Conservation (phyloP, 2,113 vertebrate genomes). For the Eclectus roratus region DNA sequence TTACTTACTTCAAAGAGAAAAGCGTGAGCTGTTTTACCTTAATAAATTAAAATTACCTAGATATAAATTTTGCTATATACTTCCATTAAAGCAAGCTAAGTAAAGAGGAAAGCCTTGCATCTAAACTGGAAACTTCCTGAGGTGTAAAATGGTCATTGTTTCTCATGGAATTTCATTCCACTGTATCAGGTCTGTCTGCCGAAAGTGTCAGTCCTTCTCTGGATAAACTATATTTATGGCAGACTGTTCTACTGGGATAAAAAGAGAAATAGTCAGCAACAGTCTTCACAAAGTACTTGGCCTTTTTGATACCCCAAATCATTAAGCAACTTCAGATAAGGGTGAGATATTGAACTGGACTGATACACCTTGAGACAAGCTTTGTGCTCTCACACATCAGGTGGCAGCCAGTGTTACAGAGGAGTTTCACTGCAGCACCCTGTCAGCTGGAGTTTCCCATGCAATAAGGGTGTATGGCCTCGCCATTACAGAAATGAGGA, state of each 20-base stretch:
- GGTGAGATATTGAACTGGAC: background rate
- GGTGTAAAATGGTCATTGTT: background rate
- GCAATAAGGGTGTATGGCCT: background rate
- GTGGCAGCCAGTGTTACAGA: rapidly evolving
- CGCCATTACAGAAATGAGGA: background rate
- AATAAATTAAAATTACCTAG: background rate
- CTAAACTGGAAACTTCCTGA: background rate
- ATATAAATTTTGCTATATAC: background rate
- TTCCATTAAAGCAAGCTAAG: background rate
- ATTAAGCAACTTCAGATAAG: background rate
- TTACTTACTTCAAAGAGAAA: background rate
- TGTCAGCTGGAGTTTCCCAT: background rate
- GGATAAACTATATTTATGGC: background rate
- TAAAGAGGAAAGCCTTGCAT: background rate
- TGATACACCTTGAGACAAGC: background rate
- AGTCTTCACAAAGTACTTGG: rapidly evolving
- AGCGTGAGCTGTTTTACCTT: background rate
- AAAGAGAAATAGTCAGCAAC: background rate
- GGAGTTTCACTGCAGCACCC: background rate
- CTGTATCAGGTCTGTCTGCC: rapidly evolving
- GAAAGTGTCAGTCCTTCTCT: background rate
- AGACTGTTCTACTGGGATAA: background rate
- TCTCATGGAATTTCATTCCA: background rate
- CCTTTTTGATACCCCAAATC: background rate
- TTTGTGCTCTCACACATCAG: background rate